These are phyloP conservation scores for Gallinago stenura DNA, from an alignment of 2,797 vertebrate species.

Conservation along the genomic window DNA sequence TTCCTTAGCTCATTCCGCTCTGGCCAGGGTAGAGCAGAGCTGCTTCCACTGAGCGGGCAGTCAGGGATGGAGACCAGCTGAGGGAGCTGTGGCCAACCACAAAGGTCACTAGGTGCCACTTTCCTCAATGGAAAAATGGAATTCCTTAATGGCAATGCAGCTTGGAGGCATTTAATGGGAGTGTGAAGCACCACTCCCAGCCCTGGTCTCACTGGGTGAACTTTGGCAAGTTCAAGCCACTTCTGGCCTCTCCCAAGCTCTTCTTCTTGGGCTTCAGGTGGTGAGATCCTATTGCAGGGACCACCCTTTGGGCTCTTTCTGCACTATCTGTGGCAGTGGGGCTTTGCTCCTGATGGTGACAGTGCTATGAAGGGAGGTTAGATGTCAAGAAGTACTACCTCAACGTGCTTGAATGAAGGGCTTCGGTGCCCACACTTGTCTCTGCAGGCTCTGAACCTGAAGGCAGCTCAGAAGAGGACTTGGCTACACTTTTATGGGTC, in stretches of 20 bases:
- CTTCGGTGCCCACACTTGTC: not conserved
- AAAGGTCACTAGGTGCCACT: not conserved
- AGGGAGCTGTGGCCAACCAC: rapidly evolving
- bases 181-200: not conserved
- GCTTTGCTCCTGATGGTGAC: not conserved
- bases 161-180: not conserved
- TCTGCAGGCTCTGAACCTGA: not conserved
- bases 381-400: not conserved
- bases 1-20: not conserved
- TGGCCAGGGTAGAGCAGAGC: not conserved
- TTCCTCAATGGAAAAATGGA: too few species aligned
- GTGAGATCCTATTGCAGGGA: not conserved
- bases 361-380: not conserved
- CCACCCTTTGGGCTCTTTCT: not conserved
- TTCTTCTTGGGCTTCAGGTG: not conserved
- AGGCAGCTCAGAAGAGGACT: not conserved
- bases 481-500: not conserved
- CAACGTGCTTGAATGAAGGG: rapidly evolving
- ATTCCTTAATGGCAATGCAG: too few species aligned
- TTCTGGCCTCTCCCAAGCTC: not conserved
- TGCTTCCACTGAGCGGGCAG: rapidly evolving
- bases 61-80: rapidly evolving
- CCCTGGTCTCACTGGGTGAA: too few species aligned
- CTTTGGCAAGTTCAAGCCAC: not conserved
- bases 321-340: too few species aligned